Evolutionary conservation across 2,888 invertebrate genomes (phyloP), one percentile per base, ranked within the genome.

Genomic region (Acrobasis consociella): DNA sequence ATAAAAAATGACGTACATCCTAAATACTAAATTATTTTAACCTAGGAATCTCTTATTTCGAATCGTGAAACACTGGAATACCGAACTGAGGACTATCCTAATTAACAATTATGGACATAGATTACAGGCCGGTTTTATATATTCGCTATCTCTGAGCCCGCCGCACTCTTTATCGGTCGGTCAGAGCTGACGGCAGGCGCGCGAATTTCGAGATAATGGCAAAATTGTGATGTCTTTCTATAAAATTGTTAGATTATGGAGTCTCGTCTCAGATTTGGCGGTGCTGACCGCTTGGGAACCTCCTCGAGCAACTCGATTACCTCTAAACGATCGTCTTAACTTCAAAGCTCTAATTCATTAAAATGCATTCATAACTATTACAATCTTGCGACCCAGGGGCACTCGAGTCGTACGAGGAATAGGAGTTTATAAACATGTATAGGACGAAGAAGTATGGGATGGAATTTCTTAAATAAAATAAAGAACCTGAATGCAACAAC

Each of bases 181-280:
- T 67, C 77, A 82, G 83, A 82, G 81, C 85, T 79, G 73, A 78
- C 80, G 78, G 78, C 69, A 77, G 83, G 77, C 78, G 85, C 77
- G 78, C 83, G 82, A 78, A 80, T 78, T 80, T 80, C 81, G 78
- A 83, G 86, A 87, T 87, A 89, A 89, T 90, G 91, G 91, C 80
- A 86, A 91, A 91, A 89, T 91, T 92, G 91, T 91, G 91, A 92
- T 90, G 85, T 87, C 91, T 91, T 89, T 89, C 91, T 86, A 82
- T 72, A 76, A 77, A 76, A 74, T 7, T 53, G 9, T 39, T 10
- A 8, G 5, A 17, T 17, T 11, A 13, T 42, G 0, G 39, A 42
- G 13, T 42, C 3, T 56, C n/a, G 22, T 22, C 22, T 13, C n/a
- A 5, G 46, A n/a, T 46, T n/a, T 1, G n/a, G 13, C 13, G 11